Conservation (phyloP, 2,113 vertebrate species). For the Macaca nemestrina region DNA sequence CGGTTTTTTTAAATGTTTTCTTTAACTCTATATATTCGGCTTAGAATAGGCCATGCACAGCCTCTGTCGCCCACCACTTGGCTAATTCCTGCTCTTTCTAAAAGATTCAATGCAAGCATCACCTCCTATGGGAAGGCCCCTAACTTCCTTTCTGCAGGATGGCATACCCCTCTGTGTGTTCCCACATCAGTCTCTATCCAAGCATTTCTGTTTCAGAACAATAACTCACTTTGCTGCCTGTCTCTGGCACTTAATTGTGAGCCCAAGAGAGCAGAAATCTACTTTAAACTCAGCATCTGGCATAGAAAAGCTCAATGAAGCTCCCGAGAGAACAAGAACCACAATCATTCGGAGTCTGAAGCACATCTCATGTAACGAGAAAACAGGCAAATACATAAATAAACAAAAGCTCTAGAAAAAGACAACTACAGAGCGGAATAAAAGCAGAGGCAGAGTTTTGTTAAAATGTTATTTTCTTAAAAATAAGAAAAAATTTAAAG, state of each 20-base stretch:
- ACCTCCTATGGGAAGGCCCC: not conserved
- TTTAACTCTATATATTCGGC: not conserved
- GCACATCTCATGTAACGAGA: not conserved
- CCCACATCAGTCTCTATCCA: not conserved
- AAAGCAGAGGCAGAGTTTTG: not conserved
- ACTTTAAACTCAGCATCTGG: not conserved
- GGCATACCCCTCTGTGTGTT: not conserved
- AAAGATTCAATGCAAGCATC: not conserved
- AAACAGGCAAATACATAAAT: not conserved
- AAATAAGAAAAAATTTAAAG: not conserved
- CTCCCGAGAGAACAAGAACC: not conserved
- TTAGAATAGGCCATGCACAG: not conserved
- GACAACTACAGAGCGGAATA: not conserved
- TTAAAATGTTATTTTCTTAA: not conserved
- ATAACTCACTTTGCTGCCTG: not conserved
- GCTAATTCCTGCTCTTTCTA: not conserved
- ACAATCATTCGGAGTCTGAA: not conserved
- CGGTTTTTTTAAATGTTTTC: not conserved
- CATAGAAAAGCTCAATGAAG: not conserved
- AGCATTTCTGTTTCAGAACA: not conserved
- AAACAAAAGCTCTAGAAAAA: not conserved
- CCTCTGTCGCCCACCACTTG: not conserved
- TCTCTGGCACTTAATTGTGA: not conserved
- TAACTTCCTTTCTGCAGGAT: not conserved
- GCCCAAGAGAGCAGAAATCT: not conserved